Percentiles rank a stretch among this genome's conserved stretches.
phyloP scores from a whole-genome alignment of 2,888 invertebrate genomes.

The Tridacna gigas region DNA sequence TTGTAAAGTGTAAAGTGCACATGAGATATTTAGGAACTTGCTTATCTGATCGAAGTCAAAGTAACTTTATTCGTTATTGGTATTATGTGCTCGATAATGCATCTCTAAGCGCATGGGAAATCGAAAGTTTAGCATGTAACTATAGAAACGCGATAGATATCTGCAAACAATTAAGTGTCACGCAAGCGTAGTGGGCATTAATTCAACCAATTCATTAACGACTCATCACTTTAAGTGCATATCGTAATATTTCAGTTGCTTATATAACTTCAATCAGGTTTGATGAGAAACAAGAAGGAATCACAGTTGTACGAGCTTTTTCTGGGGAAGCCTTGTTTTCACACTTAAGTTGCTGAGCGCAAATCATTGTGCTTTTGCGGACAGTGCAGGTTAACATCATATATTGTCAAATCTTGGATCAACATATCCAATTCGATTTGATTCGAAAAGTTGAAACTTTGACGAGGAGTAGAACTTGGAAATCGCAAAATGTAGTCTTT shows the following conservation, averaged over 20 bases:
- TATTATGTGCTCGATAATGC: slow-evolving; percentile 3
- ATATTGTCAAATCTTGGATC: too few relatives aligned
- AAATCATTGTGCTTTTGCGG: too few relatives aligned
- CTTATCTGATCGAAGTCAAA: background rate
- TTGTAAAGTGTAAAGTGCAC: background rate
- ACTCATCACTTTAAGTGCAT: slow-evolving; percentile 26
- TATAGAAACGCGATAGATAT: slow-evolving; percentile 7
- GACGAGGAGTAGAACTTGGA: too few relatives aligned
- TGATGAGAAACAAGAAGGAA: too few relatives aligned
- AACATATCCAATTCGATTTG: too few relatives aligned
- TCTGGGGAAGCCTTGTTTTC: too few relatives aligned
- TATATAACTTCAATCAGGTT: too few relatives aligned
- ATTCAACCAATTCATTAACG: slow-evolving; percentile 27
- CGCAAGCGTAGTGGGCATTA: background rate
- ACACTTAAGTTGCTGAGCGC: too few relatives aligned
- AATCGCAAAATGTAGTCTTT: too few relatives aligned
- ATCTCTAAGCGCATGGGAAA: slow-evolving; percentile 14
- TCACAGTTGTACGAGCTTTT: too few relatives aligned
- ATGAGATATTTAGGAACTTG: slow-evolving; percentile 1
- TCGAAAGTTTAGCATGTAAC: slow-evolving; percentile 6
- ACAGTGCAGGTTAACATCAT: too few relatives aligned
- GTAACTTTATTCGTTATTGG: background rate
- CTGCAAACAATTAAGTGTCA: slow-evolving; percentile 16
- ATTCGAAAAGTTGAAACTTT: too few relatives aligned
- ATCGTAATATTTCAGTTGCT: background rate